Evolutionary conservation across 2,888 invertebrate species (phyloP), one percentile per base, ranked within the genome.

Genomic region (Leptarthrus brevirostris): DNA sequence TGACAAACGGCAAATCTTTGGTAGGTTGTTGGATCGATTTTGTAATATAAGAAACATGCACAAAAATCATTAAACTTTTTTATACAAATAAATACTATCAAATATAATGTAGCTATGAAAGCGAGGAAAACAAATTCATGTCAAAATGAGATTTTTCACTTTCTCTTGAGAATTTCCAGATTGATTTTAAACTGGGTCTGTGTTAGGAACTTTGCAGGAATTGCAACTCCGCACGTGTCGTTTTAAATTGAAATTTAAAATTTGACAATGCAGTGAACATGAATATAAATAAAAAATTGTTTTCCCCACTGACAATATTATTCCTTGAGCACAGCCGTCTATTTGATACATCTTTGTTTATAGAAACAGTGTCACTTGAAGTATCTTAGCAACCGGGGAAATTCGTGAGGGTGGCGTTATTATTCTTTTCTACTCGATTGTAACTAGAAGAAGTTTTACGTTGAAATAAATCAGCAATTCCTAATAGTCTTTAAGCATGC

Each of bases 61-160:
- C 69, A 49, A 69, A 69, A 69, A 69, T 52, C 69, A 69, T 69
- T 69, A 69, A 69, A 69, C 52, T 69, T 69, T 52, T 49, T 52
- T n/a, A n/a, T n/a, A n/a, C 30, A 52, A 69, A 69, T 66, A 20
- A 47, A 66, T 47, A 66, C 64, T 22, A 66, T 47, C 14, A 66
- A 66, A 66, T 66, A 47, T 40, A 40, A 40, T 24, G 47, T 66
- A 44, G 47, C n/a, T 66, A 66, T 2, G 44, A 24, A 26, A 26
- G 22, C 30, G 16, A 44, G 44, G 47, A 66, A 47, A 66, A 66
- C 64, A 66, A 66, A 66, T 47, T 26, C 64, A 47, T 47, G 47
- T 47, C 47, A 22, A 6, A 40, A 30, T 10, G 47, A 66, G 47
- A 16, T 66, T 47, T 47, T 44, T 44, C 47, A 44, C 64, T 66